Conservation (phyloP, 2,797 vertebrate species). For the Eulemur mongoz region DNA sequence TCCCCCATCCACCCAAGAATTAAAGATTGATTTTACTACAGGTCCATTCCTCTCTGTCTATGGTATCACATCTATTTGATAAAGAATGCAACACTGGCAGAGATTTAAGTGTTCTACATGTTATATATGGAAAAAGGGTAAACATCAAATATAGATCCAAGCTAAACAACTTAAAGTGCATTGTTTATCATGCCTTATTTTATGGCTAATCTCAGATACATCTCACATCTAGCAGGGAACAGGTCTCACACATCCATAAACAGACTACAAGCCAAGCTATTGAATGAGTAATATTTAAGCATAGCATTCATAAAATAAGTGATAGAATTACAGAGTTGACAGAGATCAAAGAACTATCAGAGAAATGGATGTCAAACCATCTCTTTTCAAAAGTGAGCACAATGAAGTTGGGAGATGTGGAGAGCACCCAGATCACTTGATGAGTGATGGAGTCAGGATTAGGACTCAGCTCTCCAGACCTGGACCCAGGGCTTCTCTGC, state of each 20-base stretch:
- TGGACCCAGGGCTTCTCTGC: background rate
- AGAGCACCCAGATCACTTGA: background rate
- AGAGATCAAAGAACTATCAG: slow-evolving; percentile 45
- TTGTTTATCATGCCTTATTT: slow-evolving; percentile 56
- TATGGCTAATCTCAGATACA: slow-evolving; percentile 44
- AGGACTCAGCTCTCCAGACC: background rate
- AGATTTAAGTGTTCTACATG: slow-evolving; percentile 53
- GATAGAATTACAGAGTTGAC: slow-evolving; percentile 63
- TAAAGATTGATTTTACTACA: slow-evolving; percentile 79
- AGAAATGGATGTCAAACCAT: background rate
- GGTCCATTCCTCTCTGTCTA: slow-evolving; percentile 46
- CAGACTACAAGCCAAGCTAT: slow-evolving; percentile 39
- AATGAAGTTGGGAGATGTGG: background rate
- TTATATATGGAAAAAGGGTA: slow-evolving; percentile 50
- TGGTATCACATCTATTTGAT: slow-evolving; percentile 25
- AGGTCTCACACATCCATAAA: slow-evolving; percentile 38
- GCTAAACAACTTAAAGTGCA: slow-evolving; percentile 37
- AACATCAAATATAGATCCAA: slow-evolving; percentile 25
- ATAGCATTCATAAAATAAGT: slow-evolving; percentile 57
- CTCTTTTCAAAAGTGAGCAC: slow-evolving; percentile 41
- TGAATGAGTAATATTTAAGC: slow-evolving; percentile 54
- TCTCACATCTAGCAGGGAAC: slow-evolving; percentile 33
- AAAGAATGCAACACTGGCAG: slow-evolving; percentile 41
- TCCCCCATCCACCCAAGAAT: background rate
- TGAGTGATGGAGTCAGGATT: background rate